These are phyloP conservation scores for Podarcis muralis DNA, from an alignment of 2,113 vertebrate genomes.

Conservation along the genomic window DNA sequence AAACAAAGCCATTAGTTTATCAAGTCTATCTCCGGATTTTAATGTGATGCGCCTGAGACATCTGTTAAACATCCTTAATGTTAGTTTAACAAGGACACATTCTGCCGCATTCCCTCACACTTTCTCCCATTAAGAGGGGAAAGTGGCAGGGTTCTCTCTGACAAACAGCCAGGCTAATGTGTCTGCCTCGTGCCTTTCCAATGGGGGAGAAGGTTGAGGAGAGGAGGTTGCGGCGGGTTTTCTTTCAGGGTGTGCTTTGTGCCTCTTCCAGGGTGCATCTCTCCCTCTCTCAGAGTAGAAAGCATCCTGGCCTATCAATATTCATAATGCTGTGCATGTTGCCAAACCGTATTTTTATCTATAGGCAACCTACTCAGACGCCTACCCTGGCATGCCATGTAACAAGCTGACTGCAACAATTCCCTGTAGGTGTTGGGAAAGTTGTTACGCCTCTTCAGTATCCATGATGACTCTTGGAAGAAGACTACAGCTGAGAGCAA, in stretches of 20 bases:
- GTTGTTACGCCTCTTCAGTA: not conserved
- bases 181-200: constrained; percentile 17
- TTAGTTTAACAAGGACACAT: constrained; percentile 67
- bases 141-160: constrained; percentile 48
- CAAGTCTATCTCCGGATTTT: constrained; percentile 15
- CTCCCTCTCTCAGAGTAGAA: not conserved
- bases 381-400: not conserved
- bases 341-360: not conserved
- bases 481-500: not conserved
- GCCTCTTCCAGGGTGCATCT: not conserved
- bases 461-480: not conserved
- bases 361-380: not conserved
- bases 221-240: not conserved
- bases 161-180: constrained; percentile 45
- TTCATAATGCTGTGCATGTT: not conserved
- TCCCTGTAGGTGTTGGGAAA: not conserved
- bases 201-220: not conserved
- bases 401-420: not conserved
- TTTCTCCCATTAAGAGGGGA: constrained; percentile 68
- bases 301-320: not conserved
- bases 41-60: constrained; percentile 45
- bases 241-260: not conserved
- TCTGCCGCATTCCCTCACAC: constrained; percentile 63
- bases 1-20: constrained; percentile 57
- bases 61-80: constrained; percentile 62